These are phyloP conservation scores for Nothocercus julius DNA, from an alignment of 2,113 vertebrate genomes.

Conservation along the genomic window DNA sequence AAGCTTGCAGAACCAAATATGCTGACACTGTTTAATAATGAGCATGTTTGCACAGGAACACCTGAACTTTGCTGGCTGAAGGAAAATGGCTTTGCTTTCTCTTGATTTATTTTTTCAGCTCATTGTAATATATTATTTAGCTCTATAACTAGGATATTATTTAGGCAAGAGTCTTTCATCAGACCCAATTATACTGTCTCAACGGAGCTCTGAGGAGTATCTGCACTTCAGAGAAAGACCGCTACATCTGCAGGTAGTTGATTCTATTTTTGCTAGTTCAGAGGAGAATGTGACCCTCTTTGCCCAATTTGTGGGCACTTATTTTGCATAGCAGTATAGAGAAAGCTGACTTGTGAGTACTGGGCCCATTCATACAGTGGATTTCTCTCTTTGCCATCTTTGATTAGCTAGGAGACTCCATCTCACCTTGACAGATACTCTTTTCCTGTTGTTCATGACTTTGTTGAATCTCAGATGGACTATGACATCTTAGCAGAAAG, in stretches of 20 bases:
- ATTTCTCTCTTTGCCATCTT: background rate
- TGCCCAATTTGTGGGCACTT: background rate
- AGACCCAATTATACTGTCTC: background rate
- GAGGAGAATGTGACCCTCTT: background rate
- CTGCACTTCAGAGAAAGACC: background rate
- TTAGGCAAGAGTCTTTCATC: constrained; percentile 48
- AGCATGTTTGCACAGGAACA: constrained; percentile 11
- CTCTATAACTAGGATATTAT: constrained; percentile 1
- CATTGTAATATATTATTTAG: constrained; percentile 54
- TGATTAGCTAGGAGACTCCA: background rate
- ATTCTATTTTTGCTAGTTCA: background rate
- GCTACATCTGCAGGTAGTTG: background rate
- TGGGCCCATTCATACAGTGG: background rate
- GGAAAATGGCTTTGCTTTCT: constrained; percentile 20
- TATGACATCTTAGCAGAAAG: background rate
- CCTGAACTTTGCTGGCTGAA: background rate
- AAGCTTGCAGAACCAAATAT: constrained; percentile 58
- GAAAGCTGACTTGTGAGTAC: background rate
- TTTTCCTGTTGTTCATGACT: background rate
- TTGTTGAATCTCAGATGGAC: background rate
- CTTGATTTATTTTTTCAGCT: constrained; percentile 45
- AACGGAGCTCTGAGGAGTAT: background rate
- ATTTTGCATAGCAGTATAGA: background rate
- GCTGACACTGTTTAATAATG: constrained; percentile 58
- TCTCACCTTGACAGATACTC: background rate